These are phyloP conservation scores for Eupithecia exiguata DNA, from an alignment of 2,888 invertebrate genomes.

Conservation along the genomic window DNA sequence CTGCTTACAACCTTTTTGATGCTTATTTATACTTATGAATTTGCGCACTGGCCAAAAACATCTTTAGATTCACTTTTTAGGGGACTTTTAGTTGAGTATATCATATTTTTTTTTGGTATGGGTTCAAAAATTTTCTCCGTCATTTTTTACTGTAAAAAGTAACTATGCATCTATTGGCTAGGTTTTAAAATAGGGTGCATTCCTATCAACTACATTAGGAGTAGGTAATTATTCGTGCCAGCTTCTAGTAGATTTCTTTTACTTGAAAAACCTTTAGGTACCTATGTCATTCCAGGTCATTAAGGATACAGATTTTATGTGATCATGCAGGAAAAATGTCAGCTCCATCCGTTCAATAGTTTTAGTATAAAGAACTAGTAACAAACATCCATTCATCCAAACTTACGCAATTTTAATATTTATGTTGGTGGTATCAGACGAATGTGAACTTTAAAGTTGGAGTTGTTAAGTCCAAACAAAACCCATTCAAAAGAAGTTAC, in stretches of 20 bases:
- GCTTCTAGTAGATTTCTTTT: too few relatives aligned
- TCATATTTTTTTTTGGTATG: not conserved
- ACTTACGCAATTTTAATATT: not conserved
- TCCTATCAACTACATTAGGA: too few relatives aligned
- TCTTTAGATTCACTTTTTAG: not conserved
- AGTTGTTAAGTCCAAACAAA: not conserved
- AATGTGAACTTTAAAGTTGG: not conserved
- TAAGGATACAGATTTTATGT: not conserved
- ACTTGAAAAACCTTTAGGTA: not conserved
- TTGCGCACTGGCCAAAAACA: not conserved
- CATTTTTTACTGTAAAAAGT: not conserved
- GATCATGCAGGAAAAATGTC: not conserved
- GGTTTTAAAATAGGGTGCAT: too few relatives aligned
- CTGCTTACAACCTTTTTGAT: conserved; percentile 10
- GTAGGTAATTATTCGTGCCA: too few relatives aligned
- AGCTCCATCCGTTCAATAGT: not conserved
- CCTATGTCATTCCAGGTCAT: not conserved
- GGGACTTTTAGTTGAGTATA: not conserved
- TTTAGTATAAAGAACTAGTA: not conserved
- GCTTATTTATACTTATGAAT: not conserved
- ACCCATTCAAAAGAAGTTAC: conserved; percentile 40
- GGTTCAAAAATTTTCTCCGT: not conserved
- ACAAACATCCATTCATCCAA: not conserved
- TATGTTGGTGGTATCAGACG: not conserved
- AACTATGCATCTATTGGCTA: not conserved